Evolutionary conservation across 2,888 invertebrate species (phyloP), one percentile per base, ranked within the genome.

Genomic region (Cyclophora punctaria): DNA sequence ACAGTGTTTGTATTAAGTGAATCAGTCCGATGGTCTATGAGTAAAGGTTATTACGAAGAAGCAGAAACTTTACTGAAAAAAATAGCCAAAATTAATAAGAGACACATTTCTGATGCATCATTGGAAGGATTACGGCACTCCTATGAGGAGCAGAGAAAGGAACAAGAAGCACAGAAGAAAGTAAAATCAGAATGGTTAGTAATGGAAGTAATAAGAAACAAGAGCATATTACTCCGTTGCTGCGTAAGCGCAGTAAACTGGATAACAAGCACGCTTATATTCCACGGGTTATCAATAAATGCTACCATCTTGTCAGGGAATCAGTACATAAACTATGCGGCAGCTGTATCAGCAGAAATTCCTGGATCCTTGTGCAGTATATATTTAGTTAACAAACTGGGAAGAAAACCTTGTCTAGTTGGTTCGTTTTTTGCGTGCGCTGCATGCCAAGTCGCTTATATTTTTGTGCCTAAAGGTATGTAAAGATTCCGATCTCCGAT

Each of bases 11-110:
- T 93, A 6, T 79, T 93, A 50, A 91, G 93, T 0, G 94, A 94
- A 75, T 94, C 94, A 4, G 89, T 94, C 1, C 89, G 95, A 52
- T 96, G 96, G 96, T 89, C 94, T 46, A 80, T 95, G 60, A 92
- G 92, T 50, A 93, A 93, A 66, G 91, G 92, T 0, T 89, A 91
- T 51, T 90, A 90, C 53, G 89, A 91, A 6, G 90, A 93, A 58
- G 93, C 94, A 0, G 91, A 92, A 59, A 75, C 73, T 33, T 89
- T 93, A 1, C 77, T 94, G 6, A 89, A 89, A 45, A 88, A 86
- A 58, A 91, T 93, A 2, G 92, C 94, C 0, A 80, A 78, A 59
- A 77, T 91, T 0, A 94, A 94, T 59, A 87, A 85, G 4, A 79
- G 60, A 45, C 48, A 65, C 20, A 51, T 86, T 1, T 82, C 83